phyloP scores from a whole-genome alignment of 2,888 invertebrate species.

The Keiferia lycopersicella region DNA sequence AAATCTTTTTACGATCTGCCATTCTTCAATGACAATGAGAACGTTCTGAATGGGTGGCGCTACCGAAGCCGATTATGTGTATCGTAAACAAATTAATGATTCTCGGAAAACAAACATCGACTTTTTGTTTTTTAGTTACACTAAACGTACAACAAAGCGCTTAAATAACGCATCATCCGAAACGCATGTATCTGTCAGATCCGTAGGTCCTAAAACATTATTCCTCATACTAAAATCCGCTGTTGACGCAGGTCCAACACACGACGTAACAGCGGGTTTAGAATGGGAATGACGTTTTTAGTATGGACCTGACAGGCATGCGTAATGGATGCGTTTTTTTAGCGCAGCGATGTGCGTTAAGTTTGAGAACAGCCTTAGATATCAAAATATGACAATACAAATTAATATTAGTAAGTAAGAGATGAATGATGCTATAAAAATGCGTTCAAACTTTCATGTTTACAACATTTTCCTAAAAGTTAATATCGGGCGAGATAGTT shows the following conservation, averaged over 20 bases:
- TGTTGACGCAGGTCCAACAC: too few relatives aligned
- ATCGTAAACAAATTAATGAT: constrained; percentile 58
- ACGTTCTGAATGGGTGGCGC: constrained; percentile 46
- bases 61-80: constrained; percentile 62
- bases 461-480: constrained; percentile 40
- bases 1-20: constrained; percentile 58
- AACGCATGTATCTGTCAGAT: too few relatives aligned
- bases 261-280: too few relatives aligned
- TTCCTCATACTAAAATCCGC: too few relatives aligned
- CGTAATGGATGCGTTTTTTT: too few relatives aligned
- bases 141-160: too few relatives aligned
- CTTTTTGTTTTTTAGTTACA: neutral
- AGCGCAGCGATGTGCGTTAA: too few relatives aligned
- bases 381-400: constrained; percentile 1
- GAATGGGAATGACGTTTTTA: too few relatives aligned
- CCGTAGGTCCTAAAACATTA: too few relatives aligned
- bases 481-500: constrained; percentile 45
- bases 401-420: neutral
- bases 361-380: too few relatives aligned
- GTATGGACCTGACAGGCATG: too few relatives aligned
- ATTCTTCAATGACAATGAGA: constrained; percentile 53
- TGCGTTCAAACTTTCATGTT: neutral
- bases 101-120: constrained; percentile 30
- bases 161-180: too few relatives aligned
- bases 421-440: neutral